Conservation (phyloP, 2,113 vertebrate genomes). For the Lathamus discolor region DNA sequence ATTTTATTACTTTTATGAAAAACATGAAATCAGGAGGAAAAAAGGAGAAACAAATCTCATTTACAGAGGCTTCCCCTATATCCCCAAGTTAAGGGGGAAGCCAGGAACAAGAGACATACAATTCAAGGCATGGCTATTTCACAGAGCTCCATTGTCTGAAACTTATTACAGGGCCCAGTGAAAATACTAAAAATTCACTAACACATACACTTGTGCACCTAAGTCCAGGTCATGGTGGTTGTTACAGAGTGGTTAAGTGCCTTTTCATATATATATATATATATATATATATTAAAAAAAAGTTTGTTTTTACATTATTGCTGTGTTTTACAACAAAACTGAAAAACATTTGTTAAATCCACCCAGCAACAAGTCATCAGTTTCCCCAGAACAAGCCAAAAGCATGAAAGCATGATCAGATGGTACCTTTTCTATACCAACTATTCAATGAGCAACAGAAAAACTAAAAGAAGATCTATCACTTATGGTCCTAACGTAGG, state of each 20-base stretch:
- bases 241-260: conserved; percentile 53
- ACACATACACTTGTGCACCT: neutral
- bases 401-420: neutral
- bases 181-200: conserved; percentile 34
- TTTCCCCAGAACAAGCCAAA: conserved; percentile 15
- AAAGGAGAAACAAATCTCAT: neutral
- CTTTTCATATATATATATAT: neutral
- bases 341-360: conserved; percentile 20
- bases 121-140: conserved; percentile 34
- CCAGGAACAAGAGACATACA: neutral
- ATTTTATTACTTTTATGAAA: neutral
- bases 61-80: neutral
- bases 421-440: conserved; percentile 11
- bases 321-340: conserved; percentile 65
- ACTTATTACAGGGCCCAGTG: conserved; percentile 8
- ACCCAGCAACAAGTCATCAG: conserved; percentile 19
- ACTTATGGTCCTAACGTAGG: neutral
- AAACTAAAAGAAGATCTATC: neutral
- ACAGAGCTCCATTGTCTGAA: conserved; percentile 24
- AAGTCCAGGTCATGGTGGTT: neutral
- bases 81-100: neutral
- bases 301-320: conserved; percentile 76
- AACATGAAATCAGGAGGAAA: neutral
- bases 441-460: neutral
- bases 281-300: neutral